phyloP scores from a whole-genome alignment of 2,797 vertebrate genomes.

The Synaphobranchus kaupii region DNA sequence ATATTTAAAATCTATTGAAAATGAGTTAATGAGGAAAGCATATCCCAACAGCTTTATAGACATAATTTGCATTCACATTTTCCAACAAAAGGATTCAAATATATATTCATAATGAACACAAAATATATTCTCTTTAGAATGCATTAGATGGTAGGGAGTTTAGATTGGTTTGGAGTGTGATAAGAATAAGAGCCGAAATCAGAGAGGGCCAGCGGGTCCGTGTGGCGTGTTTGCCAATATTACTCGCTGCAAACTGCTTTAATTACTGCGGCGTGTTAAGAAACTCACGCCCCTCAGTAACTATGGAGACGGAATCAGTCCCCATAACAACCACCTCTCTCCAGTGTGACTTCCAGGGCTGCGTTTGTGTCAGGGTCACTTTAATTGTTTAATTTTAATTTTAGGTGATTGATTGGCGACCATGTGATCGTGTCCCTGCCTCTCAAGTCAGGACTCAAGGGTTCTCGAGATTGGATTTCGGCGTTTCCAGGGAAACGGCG shows the following conservation, averaged over 20 bases:
- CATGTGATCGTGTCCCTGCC: neutral
- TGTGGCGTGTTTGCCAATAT: neutral
- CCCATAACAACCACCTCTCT: neutral
- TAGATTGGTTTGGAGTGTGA: neutral
- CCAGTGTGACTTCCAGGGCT: neutral
- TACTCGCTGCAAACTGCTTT: neutral
- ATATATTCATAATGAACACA: neutral
- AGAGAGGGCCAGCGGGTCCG: neutral
- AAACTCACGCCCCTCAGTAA: neutral
- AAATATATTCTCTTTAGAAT: neutral
- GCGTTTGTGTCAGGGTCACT: neutral
- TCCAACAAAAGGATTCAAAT: neutral
- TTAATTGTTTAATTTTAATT: neutral
- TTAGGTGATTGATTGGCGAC: constrained; percentile 1
- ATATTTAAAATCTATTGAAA: too few relatives aligned
- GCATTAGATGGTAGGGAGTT: neutral
- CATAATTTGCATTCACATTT: neutral
- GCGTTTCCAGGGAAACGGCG: constrained; percentile 2
- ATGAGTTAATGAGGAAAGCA: too few relatives aligned
- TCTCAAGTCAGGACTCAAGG: neutral
- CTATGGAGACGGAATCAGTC: neutral
- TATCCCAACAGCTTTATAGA: too few relatives aligned
- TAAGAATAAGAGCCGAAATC: neutral
- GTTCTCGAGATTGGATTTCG: neutral
- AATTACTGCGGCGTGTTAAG: neutral